These are phyloP conservation scores for Bombus difficillimus DNA, from an alignment of 1,140 invertebrate species.

Conservation along the genomic window DNA sequence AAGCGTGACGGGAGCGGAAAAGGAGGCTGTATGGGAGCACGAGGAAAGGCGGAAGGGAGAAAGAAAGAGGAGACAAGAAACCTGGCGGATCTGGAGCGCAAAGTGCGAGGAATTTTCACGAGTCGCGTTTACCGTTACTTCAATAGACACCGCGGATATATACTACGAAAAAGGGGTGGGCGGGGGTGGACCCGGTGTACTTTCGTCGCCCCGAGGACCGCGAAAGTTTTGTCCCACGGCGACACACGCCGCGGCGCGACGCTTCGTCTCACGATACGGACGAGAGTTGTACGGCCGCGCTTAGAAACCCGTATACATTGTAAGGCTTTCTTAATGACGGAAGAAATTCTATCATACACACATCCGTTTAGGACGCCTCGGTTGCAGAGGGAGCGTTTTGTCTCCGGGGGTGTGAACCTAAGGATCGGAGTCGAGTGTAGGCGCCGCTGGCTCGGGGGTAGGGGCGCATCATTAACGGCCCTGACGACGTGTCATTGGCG, in stretches of 20 bases:
- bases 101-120: conserved; percentile 73
- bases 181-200: conserved; percentile 40
- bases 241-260: not conserved
- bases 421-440: conserved; percentile 61
- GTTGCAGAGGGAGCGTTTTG: conserved; percentile 75
- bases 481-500: conserved; percentile 66
- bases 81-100: conserved; percentile 69
- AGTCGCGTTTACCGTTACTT: conserved; percentile 74
- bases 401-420: conserved; percentile 67
- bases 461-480: conserved; percentile 68
- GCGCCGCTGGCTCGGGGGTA: conserved; percentile 46
- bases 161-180: conserved; percentile 32
- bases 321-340: conserved; percentile 82
- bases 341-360: conserved; percentile 81
- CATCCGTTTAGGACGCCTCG: conserved; percentile 79
- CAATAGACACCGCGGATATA: conserved; percentile 72
- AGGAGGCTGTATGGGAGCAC: conserved; percentile 39
- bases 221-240: conserved; percentile 58
- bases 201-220: conserved; percentile 52
- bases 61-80: conserved; percentile 68
- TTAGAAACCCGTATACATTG: conserved; percentile 79
- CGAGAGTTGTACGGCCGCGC: conserved; percentile 65
- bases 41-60: conserved; percentile 38
- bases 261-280: conserved; percentile 16
- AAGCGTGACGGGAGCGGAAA: conserved; percentile 32